Evolutionary conservation across 2,797 vertebrate genomes (phyloP).

Genomic region (Acanthurus lineatus): DNA sequence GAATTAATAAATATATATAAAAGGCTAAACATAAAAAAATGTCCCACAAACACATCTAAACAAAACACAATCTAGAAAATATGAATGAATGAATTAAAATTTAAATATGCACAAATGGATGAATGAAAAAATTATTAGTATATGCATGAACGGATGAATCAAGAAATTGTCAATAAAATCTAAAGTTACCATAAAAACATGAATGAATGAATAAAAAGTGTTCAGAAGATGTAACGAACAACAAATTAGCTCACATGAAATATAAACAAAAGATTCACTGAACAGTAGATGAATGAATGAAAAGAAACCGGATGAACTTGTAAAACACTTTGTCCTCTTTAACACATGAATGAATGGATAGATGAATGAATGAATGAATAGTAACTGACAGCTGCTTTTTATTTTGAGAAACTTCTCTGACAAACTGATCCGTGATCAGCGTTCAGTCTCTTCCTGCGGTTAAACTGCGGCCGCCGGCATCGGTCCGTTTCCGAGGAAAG

Average conservation of each 20-base stretch:
- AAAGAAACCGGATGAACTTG: no score
- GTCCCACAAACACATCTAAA: no score
- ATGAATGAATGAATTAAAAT: no score
- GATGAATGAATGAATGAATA: neutral
- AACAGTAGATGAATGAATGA: no score
- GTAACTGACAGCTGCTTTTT: neutral
- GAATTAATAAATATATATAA: neutral
- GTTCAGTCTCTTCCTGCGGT: no score
- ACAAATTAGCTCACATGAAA: no score
- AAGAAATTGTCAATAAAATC: neutral
- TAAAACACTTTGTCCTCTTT: no score
- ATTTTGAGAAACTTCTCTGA: no score
- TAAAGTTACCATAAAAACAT: neutral
- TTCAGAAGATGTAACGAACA: no score
- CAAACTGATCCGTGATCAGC: no score
- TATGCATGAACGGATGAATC: neutral
- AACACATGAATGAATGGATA: neutral
- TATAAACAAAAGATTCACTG: neutral
- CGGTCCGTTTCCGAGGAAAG: neutral
- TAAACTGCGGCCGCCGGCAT: slow-evolving; percentile 8
- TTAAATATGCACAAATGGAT: neutral
- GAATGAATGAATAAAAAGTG: neutral
- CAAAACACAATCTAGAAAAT: neutral
- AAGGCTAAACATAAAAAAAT: no score
- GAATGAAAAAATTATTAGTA: neutral